A percentile compares a stretch with the other conserved stretches of the same genome.
These are phyloP conservation scores for Tenthredo distinguenda DNA, from an alignment of 2,888 invertebrate species.

Conservation along the genomic window DNA sequence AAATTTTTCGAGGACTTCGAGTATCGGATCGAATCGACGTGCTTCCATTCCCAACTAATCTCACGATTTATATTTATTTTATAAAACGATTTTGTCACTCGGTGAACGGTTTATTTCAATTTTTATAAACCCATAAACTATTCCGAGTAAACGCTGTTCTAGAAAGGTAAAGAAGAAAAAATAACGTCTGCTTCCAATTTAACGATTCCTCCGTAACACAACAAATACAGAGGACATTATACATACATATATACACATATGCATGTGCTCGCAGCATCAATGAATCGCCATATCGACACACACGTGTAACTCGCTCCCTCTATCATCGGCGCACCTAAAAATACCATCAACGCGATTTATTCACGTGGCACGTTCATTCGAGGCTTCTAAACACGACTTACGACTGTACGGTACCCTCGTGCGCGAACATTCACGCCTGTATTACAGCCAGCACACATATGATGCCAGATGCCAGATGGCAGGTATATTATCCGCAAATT, in stretches of 20 bases:
- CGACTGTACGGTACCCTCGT: conserved; percentile 12
- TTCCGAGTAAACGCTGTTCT: not conserved
- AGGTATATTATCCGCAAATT: conserved; percentile 13
- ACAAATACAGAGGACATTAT: not conserved
- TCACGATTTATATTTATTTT: not conserved
- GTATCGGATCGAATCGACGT: not conserved
- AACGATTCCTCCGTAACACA: not conserved
- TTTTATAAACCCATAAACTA: not conserved
- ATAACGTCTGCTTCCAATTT: not conserved
- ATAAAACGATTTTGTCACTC: not conserved
- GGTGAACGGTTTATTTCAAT: not conserved
- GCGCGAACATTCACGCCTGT: not conserved
- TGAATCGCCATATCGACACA: conserved; percentile 28
- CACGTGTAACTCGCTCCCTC: not conserved
- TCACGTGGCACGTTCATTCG: conserved; percentile 48
- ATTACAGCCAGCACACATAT: not conserved
- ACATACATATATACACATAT: not conserved
- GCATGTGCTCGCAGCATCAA: conserved; percentile 29
- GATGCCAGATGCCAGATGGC: not conserved
- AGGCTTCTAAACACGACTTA: conserved; percentile 43
- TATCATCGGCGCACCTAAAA: conserved; percentile 40
- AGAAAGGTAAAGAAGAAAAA: not conserved
- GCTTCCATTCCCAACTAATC: not conserved
- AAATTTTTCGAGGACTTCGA: not conserved
- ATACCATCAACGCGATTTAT: conserved; percentile 35